Evolutionary conservation across 2,113 vertebrate genomes (phyloP).

Genomic region (Cavia porcellus): DNA sequence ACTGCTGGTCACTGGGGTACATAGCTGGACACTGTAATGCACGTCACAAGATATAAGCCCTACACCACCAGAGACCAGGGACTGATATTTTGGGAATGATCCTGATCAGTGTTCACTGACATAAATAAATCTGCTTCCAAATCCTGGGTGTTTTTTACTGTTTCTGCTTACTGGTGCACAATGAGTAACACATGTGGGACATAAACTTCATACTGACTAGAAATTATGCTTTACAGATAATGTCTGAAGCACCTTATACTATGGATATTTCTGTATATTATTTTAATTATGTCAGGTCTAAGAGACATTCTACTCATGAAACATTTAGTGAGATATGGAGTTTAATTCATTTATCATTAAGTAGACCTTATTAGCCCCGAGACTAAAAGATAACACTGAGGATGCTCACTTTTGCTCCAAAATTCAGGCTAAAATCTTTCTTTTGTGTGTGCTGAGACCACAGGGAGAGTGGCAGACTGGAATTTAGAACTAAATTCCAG

Average conservation of each 20-base stretch:
- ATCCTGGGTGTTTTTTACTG: not conserved
- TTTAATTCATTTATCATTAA: conserved; percentile 13
- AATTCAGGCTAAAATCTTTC: conserved; percentile 24
- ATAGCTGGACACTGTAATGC: not conserved
- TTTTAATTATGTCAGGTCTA: not conserved
- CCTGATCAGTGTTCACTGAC: not conserved
- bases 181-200: not conserved
- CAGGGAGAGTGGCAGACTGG: not conserved
- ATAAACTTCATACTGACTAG: conserved; percentile 14
- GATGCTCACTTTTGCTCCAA: not conserved
- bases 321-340: not conserved
- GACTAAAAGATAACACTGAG: not conserved
- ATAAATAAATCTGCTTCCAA: not conserved
- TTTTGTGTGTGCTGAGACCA: not conserved
- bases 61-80: not conserved
- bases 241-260: not conserved
- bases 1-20: not conserved
- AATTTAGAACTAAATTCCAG: not conserved
- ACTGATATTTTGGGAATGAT: not conserved
- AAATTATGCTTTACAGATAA: not conserved
- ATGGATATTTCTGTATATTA: not conserved
- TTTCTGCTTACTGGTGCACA: not conserved
- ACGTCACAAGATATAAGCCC: not conserved
- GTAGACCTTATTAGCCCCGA: not conserved
- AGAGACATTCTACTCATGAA: conserved; percentile 7